Conservation (phyloP, 2,113 vertebrate genomes). For the Haemorhous mexicanus region DNA sequence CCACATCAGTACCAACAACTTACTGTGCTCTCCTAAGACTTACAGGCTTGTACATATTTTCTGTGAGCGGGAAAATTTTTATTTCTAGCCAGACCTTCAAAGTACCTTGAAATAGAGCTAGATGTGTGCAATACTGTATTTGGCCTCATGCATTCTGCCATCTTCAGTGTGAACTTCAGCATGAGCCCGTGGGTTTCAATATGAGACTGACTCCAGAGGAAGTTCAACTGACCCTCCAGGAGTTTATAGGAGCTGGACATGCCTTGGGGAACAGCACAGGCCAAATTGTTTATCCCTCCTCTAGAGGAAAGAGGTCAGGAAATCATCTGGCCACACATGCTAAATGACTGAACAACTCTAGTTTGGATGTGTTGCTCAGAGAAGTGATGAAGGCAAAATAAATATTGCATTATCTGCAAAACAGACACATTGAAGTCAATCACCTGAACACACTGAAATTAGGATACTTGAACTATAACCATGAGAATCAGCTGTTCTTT, state of each 20-base stretch:
- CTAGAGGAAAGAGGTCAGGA: background rate
- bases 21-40: background rate
- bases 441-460: background rate
- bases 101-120: background rate
- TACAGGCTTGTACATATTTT: background rate
- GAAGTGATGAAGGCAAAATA: background rate
- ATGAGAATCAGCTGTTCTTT: background rate
- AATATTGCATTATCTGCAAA: background rate
- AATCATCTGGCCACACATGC: background rate
- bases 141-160: background rate
- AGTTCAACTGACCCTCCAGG: background rate
- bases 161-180: background rate
- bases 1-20: background rate
- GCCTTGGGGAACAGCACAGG: background rate
- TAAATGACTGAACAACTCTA: background rate
- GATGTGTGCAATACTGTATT: background rate
- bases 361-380: background rate
- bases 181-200: background rate
- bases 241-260: background rate
- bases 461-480: background rate
- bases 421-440: background rate
- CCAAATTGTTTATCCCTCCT: background rate
- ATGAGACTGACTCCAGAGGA: background rate
- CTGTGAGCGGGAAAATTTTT: background rate
- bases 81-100: background rate